Evolutionary conservation across 2,888 invertebrate species (phyloP), one percentile per base, ranked within the genome.

Genomic region (Blastobasis lacticolella): DNA sequence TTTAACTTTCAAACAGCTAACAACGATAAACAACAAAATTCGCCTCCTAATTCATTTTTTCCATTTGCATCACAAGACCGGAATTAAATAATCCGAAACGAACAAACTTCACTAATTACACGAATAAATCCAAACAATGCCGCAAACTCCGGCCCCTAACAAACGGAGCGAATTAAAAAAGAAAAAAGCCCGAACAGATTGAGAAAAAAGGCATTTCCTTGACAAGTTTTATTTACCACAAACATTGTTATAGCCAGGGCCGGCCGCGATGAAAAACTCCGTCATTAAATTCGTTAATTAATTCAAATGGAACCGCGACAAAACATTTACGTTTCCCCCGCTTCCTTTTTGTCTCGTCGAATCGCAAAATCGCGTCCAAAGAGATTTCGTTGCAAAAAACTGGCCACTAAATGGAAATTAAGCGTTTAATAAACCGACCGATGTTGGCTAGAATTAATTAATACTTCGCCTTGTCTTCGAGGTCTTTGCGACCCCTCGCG

Each of bases 41-140:
- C 73, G 67, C 70, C 68, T 71, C 65, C 67, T 76, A 78, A 80
- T 78, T 75, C 71, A 75, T 74, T 80, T 72, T 69, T 67, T 71
- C 75, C 73, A 81, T 78, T 81, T 78, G 76, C 77, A 66, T 72
- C 69, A 74, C 68, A 72, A 75, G 77, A 75, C 71, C 78, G 76
- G 78, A 80, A 80, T 77, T 78, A 83, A 82, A 78, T 81, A 82
- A 83, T 79, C 74, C 73, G 71, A 78, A 71, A 75, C 76, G 75
- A 80, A 81, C 79, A 80, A 86, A 86, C 85, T 87, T 86, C 82
- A 80, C 85, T 88, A 88, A 88, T 87, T 86, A 87, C 85, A 78
- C 81, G 73, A 84, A 85, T 84, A 85, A 87, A 86, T 84, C 85
- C 82, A 76, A 84, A 82, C 83, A 84, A 80, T 79, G 69, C 74